Evolutionary conservation across 2,797 vertebrate species (phyloP).

Genomic region (Muscicapa striata): DNA sequence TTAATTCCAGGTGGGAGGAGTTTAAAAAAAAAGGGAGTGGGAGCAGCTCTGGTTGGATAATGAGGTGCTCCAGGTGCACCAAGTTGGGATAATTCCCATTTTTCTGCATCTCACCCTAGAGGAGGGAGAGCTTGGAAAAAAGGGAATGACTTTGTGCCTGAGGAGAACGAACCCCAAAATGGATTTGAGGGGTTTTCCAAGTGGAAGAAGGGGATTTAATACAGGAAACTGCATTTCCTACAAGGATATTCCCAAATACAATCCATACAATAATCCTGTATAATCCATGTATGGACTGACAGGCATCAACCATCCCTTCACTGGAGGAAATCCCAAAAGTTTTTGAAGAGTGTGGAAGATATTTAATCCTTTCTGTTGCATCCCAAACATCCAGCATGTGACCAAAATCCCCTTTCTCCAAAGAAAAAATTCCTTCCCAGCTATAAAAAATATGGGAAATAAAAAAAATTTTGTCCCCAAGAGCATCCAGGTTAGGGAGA

Average conservation of each 20-base stretch:
- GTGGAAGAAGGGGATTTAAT: neutral
- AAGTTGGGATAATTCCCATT: neutral
- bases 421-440: too few species aligned
- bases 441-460: too few species aligned
- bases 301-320: neutral
- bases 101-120: neutral
- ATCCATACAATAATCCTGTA: neutral
- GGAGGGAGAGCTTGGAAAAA: neutral
- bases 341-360: neutral
- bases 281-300: neutral
- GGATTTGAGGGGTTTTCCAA: neutral
- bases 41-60: too few species aligned
- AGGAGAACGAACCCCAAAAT: neutral
- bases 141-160: accelerated
- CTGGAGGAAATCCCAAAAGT: accelerated
- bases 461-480: neutral
- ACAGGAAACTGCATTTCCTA: neutral
- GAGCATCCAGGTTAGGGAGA: neutral
- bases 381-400: too few species aligned
- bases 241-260: neutral
- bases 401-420: too few species aligned
- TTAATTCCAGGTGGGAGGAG: neutral
- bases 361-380: too few species aligned
- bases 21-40: neutral
- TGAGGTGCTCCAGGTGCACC: neutral